Evolutionary conservation across 2,888 invertebrate genomes (phyloP).

Genomic region (Epinotia brunnichana): DNA sequence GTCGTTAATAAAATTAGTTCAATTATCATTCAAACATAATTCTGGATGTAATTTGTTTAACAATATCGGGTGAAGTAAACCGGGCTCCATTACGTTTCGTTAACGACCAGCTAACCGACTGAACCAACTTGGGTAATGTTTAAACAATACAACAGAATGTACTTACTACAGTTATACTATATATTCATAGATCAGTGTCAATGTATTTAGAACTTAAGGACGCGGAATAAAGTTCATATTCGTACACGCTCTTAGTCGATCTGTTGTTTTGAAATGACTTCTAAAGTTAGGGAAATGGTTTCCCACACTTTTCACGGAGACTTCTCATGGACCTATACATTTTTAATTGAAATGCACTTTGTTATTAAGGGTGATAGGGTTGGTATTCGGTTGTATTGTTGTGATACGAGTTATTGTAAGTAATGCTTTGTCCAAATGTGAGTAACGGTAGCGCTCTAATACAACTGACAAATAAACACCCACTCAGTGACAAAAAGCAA

Average conservation of each 20-base stretch:
- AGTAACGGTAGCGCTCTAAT: slow-evolving; percentile 11
- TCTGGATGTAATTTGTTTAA: slow-evolving; percentile 4
- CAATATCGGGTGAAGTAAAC: slow-evolving; percentile 6
- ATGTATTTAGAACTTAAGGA: background rate
- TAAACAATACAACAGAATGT: background rate
- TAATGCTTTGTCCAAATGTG: slow-evolving; percentile 18
- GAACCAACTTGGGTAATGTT: slow-evolving; percentile 2
- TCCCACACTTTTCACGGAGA: slow-evolving; percentile 12
- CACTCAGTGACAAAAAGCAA: background rate
- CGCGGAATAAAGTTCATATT: background rate
- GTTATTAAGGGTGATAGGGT: background rate
- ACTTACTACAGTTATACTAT: too few species aligned
- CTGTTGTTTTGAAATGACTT: too few species aligned
- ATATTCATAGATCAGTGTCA: too few species aligned
- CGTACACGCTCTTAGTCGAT: too few species aligned
- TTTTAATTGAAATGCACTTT: background rate
- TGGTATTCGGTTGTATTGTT: background rate
- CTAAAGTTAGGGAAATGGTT: background rate
- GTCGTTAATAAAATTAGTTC: too few species aligned
- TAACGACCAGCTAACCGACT: slow-evolving; percentile 9
- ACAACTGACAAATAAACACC: slow-evolving; percentile 10
- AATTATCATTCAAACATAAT: background rate
- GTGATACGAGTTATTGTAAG: slow-evolving; percentile 1
- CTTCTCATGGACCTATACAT: background rate
- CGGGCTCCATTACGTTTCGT: slow-evolving; percentile 2